Evolutionary conservation across 2,113 vertebrate genomes (phyloP).

Genomic region (Willisornis vidua): DNA sequence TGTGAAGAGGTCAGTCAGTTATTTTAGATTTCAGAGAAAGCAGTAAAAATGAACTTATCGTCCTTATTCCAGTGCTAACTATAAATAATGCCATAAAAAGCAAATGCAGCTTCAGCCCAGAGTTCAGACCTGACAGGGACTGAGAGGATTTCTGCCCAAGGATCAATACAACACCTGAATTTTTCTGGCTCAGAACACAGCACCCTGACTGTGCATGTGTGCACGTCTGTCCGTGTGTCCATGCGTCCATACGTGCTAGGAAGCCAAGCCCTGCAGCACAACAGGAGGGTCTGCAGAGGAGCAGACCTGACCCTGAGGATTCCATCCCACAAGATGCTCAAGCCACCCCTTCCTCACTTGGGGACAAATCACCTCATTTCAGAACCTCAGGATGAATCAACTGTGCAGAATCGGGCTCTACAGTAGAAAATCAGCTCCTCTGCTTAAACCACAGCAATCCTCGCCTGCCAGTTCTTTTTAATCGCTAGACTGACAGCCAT

Average conservation of each 20-base stretch:
- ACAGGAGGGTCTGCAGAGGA: background rate
- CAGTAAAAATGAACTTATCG: background rate
- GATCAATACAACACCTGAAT: background rate
- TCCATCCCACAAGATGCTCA: background rate
- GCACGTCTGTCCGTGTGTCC: fast-evolving
- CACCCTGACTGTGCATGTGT: fast-evolving
- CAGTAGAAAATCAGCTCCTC: background rate
- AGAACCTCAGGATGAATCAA: background rate
- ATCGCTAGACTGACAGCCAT: constrained; percentile 66
- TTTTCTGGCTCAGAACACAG: background rate
- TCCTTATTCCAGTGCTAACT: background rate
- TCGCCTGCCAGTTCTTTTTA: constrained; percentile 56
- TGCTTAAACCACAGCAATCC: constrained; percentile 17
- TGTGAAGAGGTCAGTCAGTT: background rate
- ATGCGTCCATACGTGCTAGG: fast-evolving
- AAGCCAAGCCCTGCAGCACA: background rate
- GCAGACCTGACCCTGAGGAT: background rate
- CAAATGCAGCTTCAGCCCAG: background rate
- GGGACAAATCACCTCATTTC: background rate
- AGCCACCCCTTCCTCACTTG: background rate
- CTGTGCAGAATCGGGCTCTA: background rate
- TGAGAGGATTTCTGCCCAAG: background rate
- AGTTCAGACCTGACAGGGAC: background rate
- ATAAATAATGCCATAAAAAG: background rate
- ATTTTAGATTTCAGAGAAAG: background rate